Evolutionary conservation across 2,113 vertebrate genomes (phyloP).

Genomic region (Bothrops jararaca): DNA sequence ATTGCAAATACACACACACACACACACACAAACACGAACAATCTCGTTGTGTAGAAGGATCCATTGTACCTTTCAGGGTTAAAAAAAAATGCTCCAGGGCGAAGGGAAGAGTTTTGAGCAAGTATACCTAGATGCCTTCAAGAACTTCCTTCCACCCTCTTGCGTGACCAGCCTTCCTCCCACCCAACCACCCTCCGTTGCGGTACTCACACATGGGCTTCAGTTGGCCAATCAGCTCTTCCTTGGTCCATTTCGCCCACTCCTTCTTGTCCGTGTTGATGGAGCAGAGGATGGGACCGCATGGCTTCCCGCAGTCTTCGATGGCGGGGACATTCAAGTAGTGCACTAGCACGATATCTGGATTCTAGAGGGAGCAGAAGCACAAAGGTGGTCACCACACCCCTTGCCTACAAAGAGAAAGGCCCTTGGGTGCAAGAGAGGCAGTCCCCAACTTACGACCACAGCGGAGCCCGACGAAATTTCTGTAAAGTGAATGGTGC

Average conservation of each 20-base stretch:
- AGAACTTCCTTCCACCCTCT: neutral
- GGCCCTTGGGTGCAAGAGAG: too few species aligned
- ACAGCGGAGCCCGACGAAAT: too few species aligned
- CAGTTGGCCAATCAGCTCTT: constrained; percentile 96
- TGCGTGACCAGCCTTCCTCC: neutral
- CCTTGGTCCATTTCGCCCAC: constrained; percentile 99
- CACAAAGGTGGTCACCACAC: neutral
- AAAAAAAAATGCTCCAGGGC: neutral
- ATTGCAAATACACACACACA: too few species aligned
- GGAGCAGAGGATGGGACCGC: constrained; percentile 96
- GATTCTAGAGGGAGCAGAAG: constrained; percentile 79
- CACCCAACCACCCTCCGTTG: rapidly evolving
- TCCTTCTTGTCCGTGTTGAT: constrained; percentile 99
- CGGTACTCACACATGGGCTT: constrained; percentile 97
- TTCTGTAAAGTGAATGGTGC: too few species aligned
- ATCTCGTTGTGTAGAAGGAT: neutral
- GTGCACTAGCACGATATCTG: constrained; percentile 97
- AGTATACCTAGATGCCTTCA: neutral
- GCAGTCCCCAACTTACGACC: too few species aligned
- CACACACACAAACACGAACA: too few species aligned
- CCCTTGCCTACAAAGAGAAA: too few species aligned
- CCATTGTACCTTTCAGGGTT: neutral
- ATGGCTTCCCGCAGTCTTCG: constrained; percentile 97
- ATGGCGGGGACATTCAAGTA: constrained; percentile 99
- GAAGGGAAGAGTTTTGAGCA: neutral